A percentile compares a stretch with the other conserved stretches of the same genome.
phyloP scores from a whole-genome alignment of 2,113 vertebrate genomes.

The Tachysurus vachellii region DNA sequence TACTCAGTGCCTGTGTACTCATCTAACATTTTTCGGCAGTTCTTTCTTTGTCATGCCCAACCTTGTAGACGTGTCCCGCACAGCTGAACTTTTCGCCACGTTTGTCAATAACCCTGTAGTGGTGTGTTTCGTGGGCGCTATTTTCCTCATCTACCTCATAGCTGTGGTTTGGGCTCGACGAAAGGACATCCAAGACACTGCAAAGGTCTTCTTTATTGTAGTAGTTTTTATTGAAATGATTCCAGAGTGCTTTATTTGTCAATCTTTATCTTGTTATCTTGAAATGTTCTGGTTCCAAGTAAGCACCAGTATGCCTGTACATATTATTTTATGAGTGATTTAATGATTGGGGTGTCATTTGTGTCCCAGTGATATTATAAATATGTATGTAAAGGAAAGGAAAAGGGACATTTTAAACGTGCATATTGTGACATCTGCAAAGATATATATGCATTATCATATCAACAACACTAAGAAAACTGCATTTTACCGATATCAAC shows the following conservation, averaged over 20 bases:
- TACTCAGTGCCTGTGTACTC: slow-evolving; percentile 90
- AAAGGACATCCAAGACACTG: slow-evolving; percentile 86
- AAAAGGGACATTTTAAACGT: neutral
- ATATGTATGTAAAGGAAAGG: neutral
- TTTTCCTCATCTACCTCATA: slow-evolving; percentile 81
- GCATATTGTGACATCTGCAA: neutral
- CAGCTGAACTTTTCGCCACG: slow-evolving; percentile 84
- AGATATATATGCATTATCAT: neutral
- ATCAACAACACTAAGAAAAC: neutral
- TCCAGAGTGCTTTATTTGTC: neutral
- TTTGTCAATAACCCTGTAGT: slow-evolving; percentile 90
- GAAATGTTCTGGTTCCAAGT: too few relatives aligned
- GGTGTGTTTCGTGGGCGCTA: slow-evolving; percentile 85
- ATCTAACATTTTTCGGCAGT: slow-evolving; percentile 92
- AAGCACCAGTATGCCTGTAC: neutral
- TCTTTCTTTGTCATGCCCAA: slow-evolving; percentile 91
- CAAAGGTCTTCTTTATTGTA: slow-evolving; percentile 71
- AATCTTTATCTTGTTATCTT: neutral
- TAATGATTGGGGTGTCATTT: neutral
- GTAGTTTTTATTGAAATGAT: slow-evolving; percentile 48
- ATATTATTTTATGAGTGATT: neutral
- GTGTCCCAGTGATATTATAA: neutral
- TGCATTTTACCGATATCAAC: neutral
- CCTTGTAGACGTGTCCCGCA: slow-evolving; percentile 79
- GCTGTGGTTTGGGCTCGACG: slow-evolving; percentile 85